Percentiles rank a stretch among this genome's conserved stretches.
phyloP scores from a whole-genome alignment of 2,797 vertebrate species.

The Chaetodon trifasciatus region DNA sequence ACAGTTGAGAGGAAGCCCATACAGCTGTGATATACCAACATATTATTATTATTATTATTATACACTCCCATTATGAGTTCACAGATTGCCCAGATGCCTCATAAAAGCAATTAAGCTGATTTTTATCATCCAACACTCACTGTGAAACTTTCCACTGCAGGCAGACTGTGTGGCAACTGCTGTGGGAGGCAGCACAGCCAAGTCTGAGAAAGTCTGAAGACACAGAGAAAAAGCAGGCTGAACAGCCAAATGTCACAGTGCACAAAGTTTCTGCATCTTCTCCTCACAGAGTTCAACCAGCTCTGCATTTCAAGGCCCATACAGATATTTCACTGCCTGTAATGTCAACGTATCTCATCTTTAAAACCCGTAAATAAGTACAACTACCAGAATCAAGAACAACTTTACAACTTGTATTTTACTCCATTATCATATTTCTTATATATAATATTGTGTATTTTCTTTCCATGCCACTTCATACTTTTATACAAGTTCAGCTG shows the following conservation, averaged over 20 bases:
- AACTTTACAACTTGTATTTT: background rate
- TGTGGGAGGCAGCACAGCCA: slow-evolving; percentile 19
- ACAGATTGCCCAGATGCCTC: background rate
- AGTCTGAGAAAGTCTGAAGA: slow-evolving; percentile 21
- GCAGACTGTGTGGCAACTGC: slow-evolving; percentile 25
- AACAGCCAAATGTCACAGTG: slow-evolving; percentile 13
- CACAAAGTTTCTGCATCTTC: background rate
- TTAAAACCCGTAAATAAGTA: no score
- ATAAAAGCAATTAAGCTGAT: slow-evolving; percentile 5
- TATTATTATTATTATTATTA: no score
- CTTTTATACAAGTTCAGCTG: background rate
- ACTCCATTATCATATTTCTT: no score
- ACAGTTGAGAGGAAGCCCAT: background rate
- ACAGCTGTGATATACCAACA: background rate
- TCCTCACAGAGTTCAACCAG: background rate
- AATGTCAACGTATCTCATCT: background rate
- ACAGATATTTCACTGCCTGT: background rate
- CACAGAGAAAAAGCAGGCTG: background rate
- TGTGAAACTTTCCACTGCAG: slow-evolving; percentile 28
- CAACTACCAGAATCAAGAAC: no score
- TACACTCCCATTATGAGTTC: background rate
- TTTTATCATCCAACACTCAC: slow-evolving; percentile 4
- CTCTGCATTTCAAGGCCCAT: background rate
- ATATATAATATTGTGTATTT: background rate
- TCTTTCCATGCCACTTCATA: background rate